A percentile compares a stretch with the other conserved stretches of the same genome.
Evolutionary conservation across 2,797 vertebrate species (phyloP).

Genomic region (Halcyon leucocephala): DNA sequence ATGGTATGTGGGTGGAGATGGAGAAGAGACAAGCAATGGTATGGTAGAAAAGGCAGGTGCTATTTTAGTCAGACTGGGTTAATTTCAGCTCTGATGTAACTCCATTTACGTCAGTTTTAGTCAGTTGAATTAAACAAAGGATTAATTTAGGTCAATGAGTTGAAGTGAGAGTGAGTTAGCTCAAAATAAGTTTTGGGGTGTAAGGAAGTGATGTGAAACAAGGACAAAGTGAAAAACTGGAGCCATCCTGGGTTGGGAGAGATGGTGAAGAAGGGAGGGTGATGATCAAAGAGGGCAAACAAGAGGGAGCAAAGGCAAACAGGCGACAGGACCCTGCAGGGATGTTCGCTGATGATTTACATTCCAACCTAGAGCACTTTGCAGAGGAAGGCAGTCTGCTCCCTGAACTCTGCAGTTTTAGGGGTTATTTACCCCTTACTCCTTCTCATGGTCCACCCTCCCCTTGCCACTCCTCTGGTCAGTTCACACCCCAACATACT

Average conservation of each 20-base stretch:
- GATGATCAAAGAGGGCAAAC: neutral
- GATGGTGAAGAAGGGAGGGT: neutral
- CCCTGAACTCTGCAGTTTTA: neutral
- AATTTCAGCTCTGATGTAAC: slow-evolving; percentile 68
- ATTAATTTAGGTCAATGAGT: slow-evolving; percentile 50
- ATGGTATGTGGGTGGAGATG: slow-evolving; percentile 20
- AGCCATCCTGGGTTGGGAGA: neutral
- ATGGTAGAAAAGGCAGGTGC: slow-evolving; percentile 24
- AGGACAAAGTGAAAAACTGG: neutral
- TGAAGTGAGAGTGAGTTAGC: slow-evolving; percentile 47
- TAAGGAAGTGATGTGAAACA: neutral
- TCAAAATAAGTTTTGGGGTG: slow-evolving; percentile 37
- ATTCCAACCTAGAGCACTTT: neutral
- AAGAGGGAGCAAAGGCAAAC: neutral
- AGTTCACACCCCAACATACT: neutral
- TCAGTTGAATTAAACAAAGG: slow-evolving; percentile 53
- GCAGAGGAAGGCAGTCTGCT: neutral
- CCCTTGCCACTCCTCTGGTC: neutral
- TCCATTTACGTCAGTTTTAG: slow-evolving; percentile 57
- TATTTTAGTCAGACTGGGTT: slow-evolving; percentile 63
- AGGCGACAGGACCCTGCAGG: neutral
- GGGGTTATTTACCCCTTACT: neutral
- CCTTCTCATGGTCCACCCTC: neutral
- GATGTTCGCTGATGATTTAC: neutral
- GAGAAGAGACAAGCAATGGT: neutral